Evolutionary conservation across 2,797 vertebrate genomes (phyloP), one percentile per base, ranked within the genome.

Genomic region (Macrochelys suwanniensis): DNA sequence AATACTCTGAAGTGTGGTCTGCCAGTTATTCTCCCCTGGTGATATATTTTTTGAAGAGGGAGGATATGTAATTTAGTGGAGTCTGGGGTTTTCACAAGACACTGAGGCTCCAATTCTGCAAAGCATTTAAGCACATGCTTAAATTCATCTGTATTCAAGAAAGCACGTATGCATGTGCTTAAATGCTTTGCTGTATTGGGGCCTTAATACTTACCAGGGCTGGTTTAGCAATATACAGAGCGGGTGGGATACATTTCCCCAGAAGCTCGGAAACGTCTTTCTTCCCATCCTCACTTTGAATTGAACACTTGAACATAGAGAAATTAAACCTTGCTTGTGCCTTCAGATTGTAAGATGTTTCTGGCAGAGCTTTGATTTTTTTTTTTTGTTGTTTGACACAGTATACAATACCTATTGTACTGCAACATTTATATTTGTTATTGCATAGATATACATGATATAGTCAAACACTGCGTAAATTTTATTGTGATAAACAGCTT

Each of bases 61-160:
- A 71, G n/a, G 9, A 23, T 11, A 93, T 74, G 85, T 53, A 28
- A 37, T 45, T 57, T 88, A 86, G 71, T 87, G 65, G 71, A 89
- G 82, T 25, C 61, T 87, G 3, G 26, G 54, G 90, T 54, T 77
- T 65, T 87, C 65, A 1, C 1, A 76, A 59, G 88, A 1, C 5
- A 4, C 68, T 92, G 45, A 37, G 94, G 12, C 42, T 87, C 7
- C 85, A 68, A 82, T 80, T 89, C 80, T 49, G 54, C 31, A 19
- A 45, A 80, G 26, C 65, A 56, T 13, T 87, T 42, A 82, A 85
- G 47, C 0, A 1, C 57, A 8, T 56, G 61, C 49, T 84, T 80
- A 5, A 89, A 8, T 89, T 90, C 23, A 80, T 2, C 42, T 84
- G 21, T 37, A 37, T 88, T 88, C 57, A 77, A 47, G 51, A 25